Base-by-base conservation (phyloP, 2,797 vertebrate genomes). In the Naso thynnoides region DNA sequence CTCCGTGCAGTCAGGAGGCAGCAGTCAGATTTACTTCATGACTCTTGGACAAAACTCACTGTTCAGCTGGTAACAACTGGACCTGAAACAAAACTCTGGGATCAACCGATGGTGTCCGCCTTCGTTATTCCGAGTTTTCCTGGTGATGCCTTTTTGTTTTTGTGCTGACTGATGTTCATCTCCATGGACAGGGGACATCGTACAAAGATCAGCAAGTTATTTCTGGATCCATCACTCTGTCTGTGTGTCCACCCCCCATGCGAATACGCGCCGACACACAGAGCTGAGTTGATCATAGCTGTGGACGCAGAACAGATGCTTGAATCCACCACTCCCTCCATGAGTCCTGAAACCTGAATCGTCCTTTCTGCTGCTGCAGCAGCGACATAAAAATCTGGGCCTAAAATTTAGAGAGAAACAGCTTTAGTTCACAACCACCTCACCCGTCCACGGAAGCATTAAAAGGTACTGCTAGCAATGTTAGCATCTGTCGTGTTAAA, bases 1-100 rank as follows among this genome's bases (percentile, higher is more conserved):
- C n/a, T 98, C 97, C 0, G 94, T 96, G 50, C 95, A 96, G 88
- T 95, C 93, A 6, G 97, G 97, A 70, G 95, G 89, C 85, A 95
- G 95, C 94, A 98, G 97, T 92, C 96, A 97, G 92, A 97, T 98
- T 90, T 99, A 98, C 89, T 98, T 98, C 85, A 98, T 99, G 97
- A 98, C 97, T 53, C 95, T 98, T 21, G 97, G 97, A 89, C 96
- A 96, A 89, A 97, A 96, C 83, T 90, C 93, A 0, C 89, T 97
- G n/a, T 96, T 97, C 93, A 97, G 91, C 93, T 99, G 96, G 97
- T 98, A 96, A 95, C 87, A 21, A 52, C 54, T 19, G 75, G 70
- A 84, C 42, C 54, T 7, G 29, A 54, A 27, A 7, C 70, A 26
- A 54, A 27, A 7, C 70, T 74, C 80, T 73, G 69, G 33, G 73